A percentile compares a stretch with the other conserved stretches of the same genome.
Conservation (phyloP, 2,888 invertebrate species). For the Isoperla grammatica region DNA sequence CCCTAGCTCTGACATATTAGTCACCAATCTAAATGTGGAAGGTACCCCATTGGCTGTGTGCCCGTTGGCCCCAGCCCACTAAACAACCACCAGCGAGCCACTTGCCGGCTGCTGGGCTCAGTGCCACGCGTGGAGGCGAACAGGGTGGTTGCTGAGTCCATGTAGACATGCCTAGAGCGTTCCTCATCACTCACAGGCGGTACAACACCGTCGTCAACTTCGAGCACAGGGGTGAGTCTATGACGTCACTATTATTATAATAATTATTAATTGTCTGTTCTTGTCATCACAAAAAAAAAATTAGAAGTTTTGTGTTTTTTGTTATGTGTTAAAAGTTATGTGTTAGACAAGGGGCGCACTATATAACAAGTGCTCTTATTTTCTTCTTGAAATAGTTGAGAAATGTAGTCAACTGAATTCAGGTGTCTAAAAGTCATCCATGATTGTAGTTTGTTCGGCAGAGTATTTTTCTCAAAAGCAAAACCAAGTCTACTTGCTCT, state of each 20-base stretch:
- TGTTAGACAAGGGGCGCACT: too few species aligned
- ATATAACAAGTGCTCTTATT: too few species aligned
- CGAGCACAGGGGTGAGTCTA: slow-evolving; percentile 42
- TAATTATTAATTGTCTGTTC: too few species aligned
- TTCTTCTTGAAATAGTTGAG: too few species aligned
- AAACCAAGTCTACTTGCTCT: too few species aligned
- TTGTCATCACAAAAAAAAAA: too few species aligned
- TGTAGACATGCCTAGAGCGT: slow-evolving; percentile 55
- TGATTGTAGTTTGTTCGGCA: too few species aligned
- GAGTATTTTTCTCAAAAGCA: too few species aligned
- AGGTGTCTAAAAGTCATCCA: too few species aligned
- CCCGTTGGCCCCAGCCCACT: not conserved
- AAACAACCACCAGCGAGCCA: not conserved
- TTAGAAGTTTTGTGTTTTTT: too few species aligned
- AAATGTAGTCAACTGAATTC: too few species aligned
- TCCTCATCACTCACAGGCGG: slow-evolving; percentile 56
- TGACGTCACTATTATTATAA: not conserved
- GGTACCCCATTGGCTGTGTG: not conserved
- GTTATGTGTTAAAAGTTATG: too few species aligned
- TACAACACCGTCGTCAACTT: slow-evolving; percentile 46
- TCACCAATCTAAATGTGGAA: slow-evolving; percentile 19
- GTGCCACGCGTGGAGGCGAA: slow-evolving; percentile 1
- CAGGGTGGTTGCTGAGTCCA: not conserved
- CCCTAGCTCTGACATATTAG: slow-evolving; percentile 19
- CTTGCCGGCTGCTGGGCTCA: not conserved